Base-by-base conservation (phyloP, 2,113 vertebrate genomes). In the Carassius gibelio region DNA sequence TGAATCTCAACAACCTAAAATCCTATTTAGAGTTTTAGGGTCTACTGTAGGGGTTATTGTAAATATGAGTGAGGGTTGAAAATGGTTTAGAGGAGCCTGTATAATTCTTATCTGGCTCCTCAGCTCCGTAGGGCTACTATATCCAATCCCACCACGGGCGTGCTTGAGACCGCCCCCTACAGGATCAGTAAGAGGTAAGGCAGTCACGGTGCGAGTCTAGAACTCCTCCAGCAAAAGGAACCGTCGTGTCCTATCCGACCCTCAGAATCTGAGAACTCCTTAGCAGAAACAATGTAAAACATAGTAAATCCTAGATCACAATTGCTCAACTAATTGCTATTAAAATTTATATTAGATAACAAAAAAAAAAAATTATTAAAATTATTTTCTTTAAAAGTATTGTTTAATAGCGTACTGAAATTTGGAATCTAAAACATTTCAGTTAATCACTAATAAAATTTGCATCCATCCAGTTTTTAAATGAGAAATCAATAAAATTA, bases 111-210 rank as follows among this genome's bases (percentile, higher is more conserved):
- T 85, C 90, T 98, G 97, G 96, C 96, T 98, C 96, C 96, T 96
- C 96, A 99, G 98, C 95, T 99, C 90, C 98, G 97, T 96, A 98
- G 98, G 96, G 98, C 98, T 95, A 99, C 98, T 95, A 99, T 99
- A 95, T 99, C 98, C 95, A 99, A 99, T 94, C 98, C 98, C 92
- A 88, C 98, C 96, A 99, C 98, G 89, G 98, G 98, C 95, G 96
- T 97, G 92, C 96, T 99, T 93, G 98, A 99, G 96, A 99, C 98
- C 84, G 98, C 98, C 93, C 89, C 96, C 91, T 99, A 99, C 97
- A 96, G 98, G 95, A 98, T 99, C 98, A 99, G 98, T 95, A 99
- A 99, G 96, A 99, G 98, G 98, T 99, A 98, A 98, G 97, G 76
- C 38, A 8, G 36, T 87, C 62, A 80, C 80, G 75, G 26, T 15